Percentiles rank a stretch among this genome's conserved stretches.
phyloP scores from a whole-genome alignment of 92 coral and sea anemone genomes.

The Muricea muricata region DNA sequence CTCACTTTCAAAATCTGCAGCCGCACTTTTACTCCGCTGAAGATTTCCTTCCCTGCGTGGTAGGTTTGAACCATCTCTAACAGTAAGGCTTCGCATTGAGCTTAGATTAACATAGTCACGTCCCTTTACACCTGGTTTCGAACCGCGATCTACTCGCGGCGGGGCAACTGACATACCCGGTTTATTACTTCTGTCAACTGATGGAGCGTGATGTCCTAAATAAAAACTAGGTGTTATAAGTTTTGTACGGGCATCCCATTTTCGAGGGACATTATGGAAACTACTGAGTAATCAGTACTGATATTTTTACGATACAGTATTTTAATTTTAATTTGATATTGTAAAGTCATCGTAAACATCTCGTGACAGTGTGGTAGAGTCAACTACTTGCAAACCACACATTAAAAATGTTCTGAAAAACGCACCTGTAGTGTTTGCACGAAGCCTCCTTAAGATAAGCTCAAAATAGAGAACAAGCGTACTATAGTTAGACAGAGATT shows the following conservation, averaged over 20 bases:
- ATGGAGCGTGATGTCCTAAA: not conserved
- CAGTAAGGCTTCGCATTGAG: conserved; percentile 11
- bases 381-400: too few relatives aligned
- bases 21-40: conserved; percentile 38
- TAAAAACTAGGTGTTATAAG: not conserved
- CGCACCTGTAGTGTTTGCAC: too few relatives aligned
- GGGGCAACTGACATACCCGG: conserved; percentile 3
- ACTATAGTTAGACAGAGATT: too few relatives aligned
- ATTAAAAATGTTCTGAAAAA: too few relatives aligned
- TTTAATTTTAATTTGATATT: too few relatives aligned
- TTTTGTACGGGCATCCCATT: not conserved
- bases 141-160: not conserved
- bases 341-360: too few relatives aligned
- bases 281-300: not conserved
- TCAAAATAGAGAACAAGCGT: too few relatives aligned
- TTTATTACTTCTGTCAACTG: not conserved
- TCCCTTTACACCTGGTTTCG: not conserved
- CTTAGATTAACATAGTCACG: conserved; percentile 1
- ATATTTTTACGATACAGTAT: too few relatives aligned
- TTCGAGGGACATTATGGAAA: not conserved
- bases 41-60: not conserved
- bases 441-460: too few relatives aligned
- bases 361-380: too few relatives aligned
- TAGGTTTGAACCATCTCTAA: not conserved
- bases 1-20: not conserved